Conservation (phyloP, 2,888 invertebrate species). For the Chaetoderma sp. region DNA sequence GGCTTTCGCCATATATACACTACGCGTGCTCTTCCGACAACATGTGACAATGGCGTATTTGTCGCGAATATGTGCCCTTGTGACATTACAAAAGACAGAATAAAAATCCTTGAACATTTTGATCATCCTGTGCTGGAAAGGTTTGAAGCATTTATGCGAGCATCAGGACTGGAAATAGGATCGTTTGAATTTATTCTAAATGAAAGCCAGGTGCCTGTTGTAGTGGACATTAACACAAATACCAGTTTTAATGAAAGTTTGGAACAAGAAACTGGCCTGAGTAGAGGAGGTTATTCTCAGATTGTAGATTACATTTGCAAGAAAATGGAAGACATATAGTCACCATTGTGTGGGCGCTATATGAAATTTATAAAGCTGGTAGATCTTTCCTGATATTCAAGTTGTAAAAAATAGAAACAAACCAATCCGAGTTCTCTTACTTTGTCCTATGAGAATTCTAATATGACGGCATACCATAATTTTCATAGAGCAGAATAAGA, state of each 20-base stretch:
- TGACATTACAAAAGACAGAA: slow-evolving; percentile 11
- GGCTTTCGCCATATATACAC: slow-evolving; percentile 14
- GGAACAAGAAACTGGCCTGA: slow-evolving; percentile 5
- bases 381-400: too few species aligned
- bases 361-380: too few species aligned
- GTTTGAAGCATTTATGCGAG: slow-evolving; percentile 11
- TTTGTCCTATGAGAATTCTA: too few species aligned
- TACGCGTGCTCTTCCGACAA: slow-evolving; percentile 1
- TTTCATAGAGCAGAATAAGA: too few species aligned
- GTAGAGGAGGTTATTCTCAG: too few species aligned
- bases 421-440: too few species aligned
- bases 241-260: slow-evolving; percentile 15
- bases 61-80: slow-evolving; percentile 21
- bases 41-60: slow-evolving; percentile 6
- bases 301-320: too few species aligned
- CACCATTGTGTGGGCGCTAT: too few species aligned
- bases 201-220: neutral
- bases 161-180: slow-evolving; percentile 14
- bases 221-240: slow-evolving; percentile 27
- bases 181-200: slow-evolving; percentile 17
- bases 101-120: slow-evolving; percentile 7
- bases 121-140: slow-evolving; percentile 13
- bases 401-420: too few species aligned
- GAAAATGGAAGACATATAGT: too few species aligned
- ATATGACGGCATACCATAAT: too few species aligned